Evolutionary conservation across 2,113 vertebrate genomes (phyloP), one percentile per base, ranked within the genome.

Genomic region (Macheiramphus alcinus): DNA sequence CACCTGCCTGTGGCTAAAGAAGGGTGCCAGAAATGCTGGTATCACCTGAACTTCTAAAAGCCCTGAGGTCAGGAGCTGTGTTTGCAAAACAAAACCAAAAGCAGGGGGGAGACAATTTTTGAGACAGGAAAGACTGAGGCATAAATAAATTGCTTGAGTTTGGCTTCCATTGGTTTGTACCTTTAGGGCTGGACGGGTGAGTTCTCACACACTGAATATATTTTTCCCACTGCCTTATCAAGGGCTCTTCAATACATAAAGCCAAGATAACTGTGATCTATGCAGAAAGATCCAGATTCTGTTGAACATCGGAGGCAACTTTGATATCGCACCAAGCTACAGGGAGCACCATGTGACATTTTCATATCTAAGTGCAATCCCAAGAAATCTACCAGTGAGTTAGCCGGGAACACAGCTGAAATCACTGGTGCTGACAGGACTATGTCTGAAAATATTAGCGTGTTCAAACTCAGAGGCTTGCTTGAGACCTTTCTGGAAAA

Each of bases 401-500:
- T 61, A 90, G 32, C 22, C 0, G 3, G 53, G 70, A 85, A 93
- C 40, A 29, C 34, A 70, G 22, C 38, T 87, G 74, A 94, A 87
- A 85, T 85, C 76, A 58, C 89, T 62, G 84, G 55, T 85, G 50
- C 70, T 94, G 86, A 91, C 84, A 88, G 88, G 55, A 74, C 27
- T 59, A 34, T 38, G 34, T 85, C 94, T 74, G 91, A 90, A 95
- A 90, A 66, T 59, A 86, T 53, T 66, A 75, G 19, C 0, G 0
- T 84, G 74, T 66, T 91, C 45, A 62, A 73, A 91, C 36, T 70
- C 6, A 2, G 56, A 88, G 38, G 23, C 50, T 95, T 80, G 29
- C 67, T 83, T 55, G 55, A 95, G 89, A 96, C 66, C 42, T 87
- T 93, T 85, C 62, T 74, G 47, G 85, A 74, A 96, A 71, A 90